These are phyloP conservation scores for Xenus cinereus DNA, from an alignment of 2,113 vertebrate genomes.

Conservation along the genomic window DNA sequence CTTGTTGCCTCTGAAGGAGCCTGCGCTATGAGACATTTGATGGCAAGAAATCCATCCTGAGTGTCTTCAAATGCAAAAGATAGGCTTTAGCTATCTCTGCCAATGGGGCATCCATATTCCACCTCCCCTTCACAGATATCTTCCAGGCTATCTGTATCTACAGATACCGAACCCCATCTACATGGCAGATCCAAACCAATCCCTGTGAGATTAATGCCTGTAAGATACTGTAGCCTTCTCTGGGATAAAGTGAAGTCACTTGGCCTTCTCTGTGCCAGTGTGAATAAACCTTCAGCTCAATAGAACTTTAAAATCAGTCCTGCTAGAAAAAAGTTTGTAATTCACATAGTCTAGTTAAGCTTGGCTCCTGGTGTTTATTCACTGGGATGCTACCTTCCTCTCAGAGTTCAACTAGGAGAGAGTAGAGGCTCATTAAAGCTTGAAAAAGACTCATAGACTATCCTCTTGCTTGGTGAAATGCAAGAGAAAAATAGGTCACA, in stretches of 20 bases:
- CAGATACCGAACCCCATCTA: background rate
- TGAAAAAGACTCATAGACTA: constrained; percentile 32
- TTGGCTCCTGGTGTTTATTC: background rate
- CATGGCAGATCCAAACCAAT: background rate
- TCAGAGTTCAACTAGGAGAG: background rate
- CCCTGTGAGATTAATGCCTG: background rate
- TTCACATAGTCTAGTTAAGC: background rate
- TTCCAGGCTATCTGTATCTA: background rate
- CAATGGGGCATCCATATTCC: background rate
- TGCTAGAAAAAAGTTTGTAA: background rate
- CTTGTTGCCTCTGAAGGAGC: background rate
- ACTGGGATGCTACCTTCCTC: background rate
- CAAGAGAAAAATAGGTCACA: constrained; percentile 44
- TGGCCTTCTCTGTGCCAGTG: background rate
- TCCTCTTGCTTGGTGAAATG: background rate
- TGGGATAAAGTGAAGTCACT: background rate
- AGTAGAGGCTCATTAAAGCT: constrained; percentile 49
- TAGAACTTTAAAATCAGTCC: background rate
- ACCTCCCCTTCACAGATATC: background rate
- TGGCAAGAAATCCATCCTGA: background rate
- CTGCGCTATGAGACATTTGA: background rate
- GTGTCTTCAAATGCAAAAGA: background rate
- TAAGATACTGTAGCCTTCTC: background rate
- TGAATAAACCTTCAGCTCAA: background rate
- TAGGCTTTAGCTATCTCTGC: background rate